Conservation (phyloP, 2,888 invertebrate species). For the Pherbina coryleti region DNA sequence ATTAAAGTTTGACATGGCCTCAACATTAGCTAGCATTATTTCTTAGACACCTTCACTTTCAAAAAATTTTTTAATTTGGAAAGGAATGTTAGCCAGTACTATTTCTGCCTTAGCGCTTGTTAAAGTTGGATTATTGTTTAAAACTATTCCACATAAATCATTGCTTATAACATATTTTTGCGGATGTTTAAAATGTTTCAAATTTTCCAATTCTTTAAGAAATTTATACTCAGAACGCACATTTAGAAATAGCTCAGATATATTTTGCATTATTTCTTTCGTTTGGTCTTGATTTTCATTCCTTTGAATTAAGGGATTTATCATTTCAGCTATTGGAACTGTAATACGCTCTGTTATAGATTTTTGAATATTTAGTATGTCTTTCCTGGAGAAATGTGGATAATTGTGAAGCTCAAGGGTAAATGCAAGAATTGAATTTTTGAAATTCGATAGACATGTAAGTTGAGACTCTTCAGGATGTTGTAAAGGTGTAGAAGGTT, state of each 20-base stretch:
- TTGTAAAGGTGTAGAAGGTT: slow-evolving; percentile 11
- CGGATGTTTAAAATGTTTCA: slow-evolving; percentile 39
- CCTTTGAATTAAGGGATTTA: slow-evolving; percentile 22
- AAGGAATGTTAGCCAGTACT: slow-evolving; percentile 40
- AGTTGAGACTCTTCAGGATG: slow-evolving; percentile 8
- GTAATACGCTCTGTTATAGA: slow-evolving; percentile 26
- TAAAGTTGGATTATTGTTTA: slow-evolving; percentile 40
- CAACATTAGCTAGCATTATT: slow-evolving; percentile 29
- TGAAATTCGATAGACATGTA: not conserved
- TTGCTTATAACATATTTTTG: slow-evolving; percentile 36
- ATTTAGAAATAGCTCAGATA: slow-evolving; percentile 33
- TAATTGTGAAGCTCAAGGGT: slow-evolving; percentile 24
- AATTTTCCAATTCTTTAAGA: slow-evolving; percentile 39
- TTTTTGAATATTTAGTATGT: slow-evolving; percentile 26
- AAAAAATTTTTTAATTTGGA: slow-evolving; percentile 45
- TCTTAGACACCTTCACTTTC: slow-evolving; percentile 38
- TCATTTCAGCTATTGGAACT: slow-evolving; percentile 11
- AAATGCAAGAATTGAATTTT: slow-evolving; percentile 26
- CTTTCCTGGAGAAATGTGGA: slow-evolving; percentile 14
- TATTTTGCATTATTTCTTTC: slow-evolving; percentile 18
- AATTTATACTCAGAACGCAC: slow-evolving; percentile 38
- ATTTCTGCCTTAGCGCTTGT: slow-evolving; percentile 38
- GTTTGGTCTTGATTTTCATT: slow-evolving; percentile 30
- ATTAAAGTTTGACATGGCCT: slow-evolving; percentile 28
- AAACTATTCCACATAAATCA: slow-evolving; percentile 39